These are phyloP conservation scores for Drosophila tripunctata DNA, from an alignment of 2,888 invertebrate species.

Conservation along the genomic window DNA sequence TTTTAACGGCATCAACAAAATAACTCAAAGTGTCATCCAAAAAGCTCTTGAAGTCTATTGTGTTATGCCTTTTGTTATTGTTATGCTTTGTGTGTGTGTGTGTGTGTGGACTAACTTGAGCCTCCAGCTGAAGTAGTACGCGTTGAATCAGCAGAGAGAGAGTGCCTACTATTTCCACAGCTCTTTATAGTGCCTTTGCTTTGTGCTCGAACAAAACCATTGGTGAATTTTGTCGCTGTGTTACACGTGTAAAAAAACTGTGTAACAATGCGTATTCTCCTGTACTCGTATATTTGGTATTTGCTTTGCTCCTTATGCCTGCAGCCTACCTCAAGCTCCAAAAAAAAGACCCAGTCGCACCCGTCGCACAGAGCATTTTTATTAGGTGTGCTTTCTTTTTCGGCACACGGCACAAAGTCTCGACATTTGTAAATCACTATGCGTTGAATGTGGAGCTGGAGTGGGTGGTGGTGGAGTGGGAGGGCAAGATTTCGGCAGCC, in stretches of 20 bases:
- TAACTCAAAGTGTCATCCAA: slow-evolving; percentile 76
- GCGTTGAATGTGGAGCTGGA: slow-evolving; percentile 8
- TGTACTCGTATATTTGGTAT: slow-evolving; percentile 31
- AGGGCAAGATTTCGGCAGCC: not conserved
- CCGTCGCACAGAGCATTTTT: slow-evolving; percentile 56
- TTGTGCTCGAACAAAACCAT: slow-evolving; percentile 65
- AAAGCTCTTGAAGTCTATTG: slow-evolving; percentile 77
- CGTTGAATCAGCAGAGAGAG: not conserved
- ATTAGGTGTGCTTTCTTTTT: slow-evolving; percentile 65
- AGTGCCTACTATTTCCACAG: slow-evolving; percentile 9
- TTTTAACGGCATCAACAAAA: slow-evolving; percentile 74
- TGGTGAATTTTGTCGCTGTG: slow-evolving; percentile 29
- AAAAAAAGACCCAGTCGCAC: slow-evolving; percentile 1
- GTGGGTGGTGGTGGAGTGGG: not conserved
- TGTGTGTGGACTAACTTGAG: slow-evolving; percentile 8
- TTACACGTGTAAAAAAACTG: slow-evolving; percentile 67
- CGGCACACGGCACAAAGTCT: slow-evolving; percentile 38
- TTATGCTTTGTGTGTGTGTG: slow-evolving; percentile 40
- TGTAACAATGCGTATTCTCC: slow-evolving; percentile 42
- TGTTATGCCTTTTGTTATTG: slow-evolving; percentile 58
- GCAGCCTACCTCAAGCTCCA: slow-evolving; percentile 39
- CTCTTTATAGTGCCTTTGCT: slow-evolving; percentile 33
- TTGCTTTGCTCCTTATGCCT: slow-evolving; percentile 59
- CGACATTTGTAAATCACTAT: slow-evolving; percentile 67
- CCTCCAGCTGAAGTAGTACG: not conserved